Evolutionary conservation across 2,888 invertebrate genomes (phyloP).

Genomic region (Eupithecia pulchellata): DNA sequence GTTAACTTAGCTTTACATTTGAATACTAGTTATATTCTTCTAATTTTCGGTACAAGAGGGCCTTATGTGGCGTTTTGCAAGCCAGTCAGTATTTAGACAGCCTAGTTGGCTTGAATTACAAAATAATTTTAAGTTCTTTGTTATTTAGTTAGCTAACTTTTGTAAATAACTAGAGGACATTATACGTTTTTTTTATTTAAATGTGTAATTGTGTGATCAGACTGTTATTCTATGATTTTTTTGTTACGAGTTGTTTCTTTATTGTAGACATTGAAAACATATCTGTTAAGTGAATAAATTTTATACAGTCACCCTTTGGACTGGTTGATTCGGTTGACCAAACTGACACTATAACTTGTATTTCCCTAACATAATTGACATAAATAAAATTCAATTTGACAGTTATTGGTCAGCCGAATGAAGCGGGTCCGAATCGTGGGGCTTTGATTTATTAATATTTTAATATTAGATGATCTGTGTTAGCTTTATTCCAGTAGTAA

Average conservation of each 20-base stretch:
- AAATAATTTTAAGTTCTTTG: slow-evolving; percentile 81
- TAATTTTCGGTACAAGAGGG: slow-evolving; percentile 11
- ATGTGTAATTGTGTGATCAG: slow-evolving; percentile 84
- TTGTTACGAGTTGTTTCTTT: slow-evolving; percentile 84
- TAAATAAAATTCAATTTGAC: neutral
- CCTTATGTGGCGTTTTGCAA: slow-evolving; percentile 59
- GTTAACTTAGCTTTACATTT: neutral
- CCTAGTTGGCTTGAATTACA: slow-evolving; percentile 71
- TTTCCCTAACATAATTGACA: neutral
- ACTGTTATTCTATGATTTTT: slow-evolving; percentile 84
- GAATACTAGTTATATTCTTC: neutral
- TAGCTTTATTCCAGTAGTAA: slow-evolving; percentile 62
- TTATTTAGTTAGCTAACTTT: slow-evolving; percentile 85
- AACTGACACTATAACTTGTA: neutral
- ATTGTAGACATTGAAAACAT: slow-evolving; percentile 73
- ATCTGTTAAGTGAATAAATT: slow-evolving; percentile 71
- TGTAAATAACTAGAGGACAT: slow-evolving; percentile 83
- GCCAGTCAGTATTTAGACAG: slow-evolving; percentile 81
- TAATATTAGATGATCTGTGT: slow-evolving; percentile 58
- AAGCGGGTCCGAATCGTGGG: slow-evolving; percentile 21
- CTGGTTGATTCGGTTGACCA: slow-evolving; percentile 7
- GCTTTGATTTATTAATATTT: slow-evolving; percentile 54
- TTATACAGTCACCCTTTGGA: slow-evolving; percentile 51
- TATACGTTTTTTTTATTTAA: slow-evolving; percentile 79
- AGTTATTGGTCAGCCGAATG: slow-evolving; percentile 9